Conservation (phyloP, 2,113 vertebrate genomes). For the Prietella phreatophila region DNA sequence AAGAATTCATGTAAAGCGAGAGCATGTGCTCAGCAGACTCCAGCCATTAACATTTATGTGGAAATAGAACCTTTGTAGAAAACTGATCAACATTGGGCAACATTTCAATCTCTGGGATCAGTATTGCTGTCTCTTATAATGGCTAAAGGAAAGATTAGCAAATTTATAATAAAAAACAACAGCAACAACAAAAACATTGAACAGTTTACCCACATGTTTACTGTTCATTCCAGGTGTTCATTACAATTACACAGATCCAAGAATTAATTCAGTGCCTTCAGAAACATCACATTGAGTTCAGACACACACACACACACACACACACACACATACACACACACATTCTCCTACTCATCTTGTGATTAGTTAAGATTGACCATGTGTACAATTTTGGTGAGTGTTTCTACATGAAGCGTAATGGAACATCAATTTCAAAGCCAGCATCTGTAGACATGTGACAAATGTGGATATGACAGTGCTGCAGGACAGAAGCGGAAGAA, state of each 20-base stretch:
- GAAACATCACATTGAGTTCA: not conserved
- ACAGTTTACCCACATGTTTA: not conserved
- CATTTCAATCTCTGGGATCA: not conserved
- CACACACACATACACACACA: not conserved
- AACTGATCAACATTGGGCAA: not conserved
- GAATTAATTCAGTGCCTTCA: not conserved
- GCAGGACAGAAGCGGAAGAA: conserved; percentile 9
- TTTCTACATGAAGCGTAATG: not conserved
- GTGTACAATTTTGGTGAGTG: not conserved
- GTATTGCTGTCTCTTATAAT: not conserved
- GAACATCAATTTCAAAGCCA: not conserved
- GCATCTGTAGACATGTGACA: conserved; percentile 2
- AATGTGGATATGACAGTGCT: conserved; percentile 19
- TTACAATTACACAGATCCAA: not conserved
- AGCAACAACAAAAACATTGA: too few species aligned
- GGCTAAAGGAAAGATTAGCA: not conserved
- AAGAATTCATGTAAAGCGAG: not conserved
- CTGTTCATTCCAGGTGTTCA: not conserved
- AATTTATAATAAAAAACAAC: not conserved
- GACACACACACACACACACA: not conserved
- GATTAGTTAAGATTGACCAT: too few species aligned
- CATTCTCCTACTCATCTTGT: not conserved
- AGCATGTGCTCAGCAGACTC: not conserved
- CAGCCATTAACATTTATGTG: not conserved
- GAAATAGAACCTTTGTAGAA: not conserved